Conservation (phyloP, 2,113 vertebrate genomes). For the Atherinomorus stipes region DNA sequence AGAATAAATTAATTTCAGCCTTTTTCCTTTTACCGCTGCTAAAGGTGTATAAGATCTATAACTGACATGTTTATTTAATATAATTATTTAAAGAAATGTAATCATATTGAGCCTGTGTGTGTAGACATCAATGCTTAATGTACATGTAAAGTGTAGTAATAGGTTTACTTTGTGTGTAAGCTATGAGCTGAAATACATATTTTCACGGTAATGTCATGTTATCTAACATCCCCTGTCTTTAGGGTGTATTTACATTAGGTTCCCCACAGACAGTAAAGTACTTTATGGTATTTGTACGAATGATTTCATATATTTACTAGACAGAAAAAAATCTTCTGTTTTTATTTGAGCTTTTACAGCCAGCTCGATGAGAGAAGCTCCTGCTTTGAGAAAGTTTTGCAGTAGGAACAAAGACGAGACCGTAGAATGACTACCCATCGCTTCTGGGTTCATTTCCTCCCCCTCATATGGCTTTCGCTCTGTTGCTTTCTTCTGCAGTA, state of each 20-base stretch:
- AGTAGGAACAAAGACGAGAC: conserved; percentile 46
- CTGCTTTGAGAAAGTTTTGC: conserved; percentile 54
- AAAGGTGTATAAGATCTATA: not conserved
- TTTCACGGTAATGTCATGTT: not conserved
- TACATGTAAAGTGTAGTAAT: not conserved
- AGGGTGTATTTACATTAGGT: conserved; percentile 39
- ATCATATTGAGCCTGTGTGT: conserved; percentile 9
- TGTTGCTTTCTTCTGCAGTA: conserved; percentile 59
- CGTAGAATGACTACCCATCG: conserved; percentile 55
- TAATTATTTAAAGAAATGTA: not conserved
- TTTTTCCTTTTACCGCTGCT: not conserved
- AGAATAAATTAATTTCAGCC: conserved; percentile 1
- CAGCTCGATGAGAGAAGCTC: conserved; percentile 10
- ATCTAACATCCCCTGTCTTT: not conserved
- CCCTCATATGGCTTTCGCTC: conserved; percentile 46
- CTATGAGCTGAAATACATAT: not conserved
- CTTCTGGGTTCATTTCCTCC: conserved; percentile 50
- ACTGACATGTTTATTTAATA: not conserved
- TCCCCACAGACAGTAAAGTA: conserved; percentile 43
- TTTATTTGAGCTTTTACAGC: conserved; percentile 39
- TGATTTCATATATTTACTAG: conserved; percentile 56
- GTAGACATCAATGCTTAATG: not conserved
- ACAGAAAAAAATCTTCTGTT: conserved; percentile 32
- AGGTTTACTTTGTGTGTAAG: not conserved
- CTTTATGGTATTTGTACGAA: conserved; percentile 50